A percentile compares a stretch with the other conserved stretches of the same genome.
These are phyloP conservation scores for Pygoscelis antarcticus DNA, from an alignment of 2,113 vertebrate genomes.

Conservation along the genomic window DNA sequence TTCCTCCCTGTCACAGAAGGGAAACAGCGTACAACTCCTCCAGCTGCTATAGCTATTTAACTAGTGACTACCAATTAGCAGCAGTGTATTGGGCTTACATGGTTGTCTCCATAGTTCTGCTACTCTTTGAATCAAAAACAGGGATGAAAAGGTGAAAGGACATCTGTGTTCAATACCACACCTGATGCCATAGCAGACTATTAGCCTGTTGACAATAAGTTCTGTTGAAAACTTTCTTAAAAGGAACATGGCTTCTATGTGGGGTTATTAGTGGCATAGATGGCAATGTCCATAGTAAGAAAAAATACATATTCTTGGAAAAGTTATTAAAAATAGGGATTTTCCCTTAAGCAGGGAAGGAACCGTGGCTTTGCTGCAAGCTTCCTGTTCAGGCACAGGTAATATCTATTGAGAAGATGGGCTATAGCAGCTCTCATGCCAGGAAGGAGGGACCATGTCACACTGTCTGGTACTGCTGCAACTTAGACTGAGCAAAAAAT, in stretches of 20 bases:
- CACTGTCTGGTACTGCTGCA: neutral
- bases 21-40: neutral
- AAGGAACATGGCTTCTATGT: fast-evolving
- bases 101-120: neutral
- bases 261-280: neutral
- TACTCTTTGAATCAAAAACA: neutral
- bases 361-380: neutral
- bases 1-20: neutral
- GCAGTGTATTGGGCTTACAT: neutral
- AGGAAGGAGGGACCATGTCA: neutral
- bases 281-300: neutral
- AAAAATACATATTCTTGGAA: neutral
- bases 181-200: neutral
- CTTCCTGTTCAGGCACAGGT: neutral
- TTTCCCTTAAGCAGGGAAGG: neutral
- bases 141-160: neutral
- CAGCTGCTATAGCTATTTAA: neutral
- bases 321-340: neutral
- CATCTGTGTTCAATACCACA: neutral
- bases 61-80: neutral
- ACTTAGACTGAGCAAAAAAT: neutral
- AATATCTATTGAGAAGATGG: neutral
- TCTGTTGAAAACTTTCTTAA: neutral
- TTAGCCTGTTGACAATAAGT: neutral
- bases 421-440: neutral